Conservation (phyloP, 2,888 invertebrate genomes). For the Chydorus sphaericus region DNA sequence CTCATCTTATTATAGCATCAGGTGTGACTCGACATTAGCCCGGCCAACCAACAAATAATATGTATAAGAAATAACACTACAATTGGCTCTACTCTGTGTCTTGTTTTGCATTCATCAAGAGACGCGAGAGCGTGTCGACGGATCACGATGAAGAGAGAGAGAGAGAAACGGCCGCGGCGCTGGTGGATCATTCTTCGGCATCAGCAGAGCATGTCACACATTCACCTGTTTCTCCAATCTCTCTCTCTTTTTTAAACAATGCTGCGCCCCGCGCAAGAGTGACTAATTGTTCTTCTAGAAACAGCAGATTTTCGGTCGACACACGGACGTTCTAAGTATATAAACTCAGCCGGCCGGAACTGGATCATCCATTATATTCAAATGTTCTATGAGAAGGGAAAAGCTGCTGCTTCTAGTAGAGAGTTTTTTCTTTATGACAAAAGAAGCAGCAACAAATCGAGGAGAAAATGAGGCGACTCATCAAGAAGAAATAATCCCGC, state of each 20-base stretch:
- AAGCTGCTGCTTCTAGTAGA: no score
- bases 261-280: not conserved
- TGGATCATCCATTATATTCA: conserved; percentile 6
- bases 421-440: no score
- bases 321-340: no score
- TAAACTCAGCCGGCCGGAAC: conserved; percentile 5
- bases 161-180: not conserved
- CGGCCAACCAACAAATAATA: not conserved
- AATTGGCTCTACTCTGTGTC: not conserved
- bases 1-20: not conserved
- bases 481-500: not conserved
- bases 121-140: conserved; percentile 1
- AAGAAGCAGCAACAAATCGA: not conserved
- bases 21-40: not conserved
- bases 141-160: not conserved
- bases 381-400: no score
- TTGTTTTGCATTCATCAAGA: not conserved
- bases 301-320: not conserved
- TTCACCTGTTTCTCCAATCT: not conserved
- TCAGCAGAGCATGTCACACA: conserved; percentile 2
- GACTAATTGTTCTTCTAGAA: conserved; percentile 1
- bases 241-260: not conserved
- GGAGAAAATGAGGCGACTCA: conserved; percentile 4
- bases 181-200: conserved; percentile 6
- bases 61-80: not conserved